A percentile compares a stretch with the other conserved stretches of the same genome.
phyloP scores from a whole-genome alignment of 2,113 vertebrate genomes.

The Apteryx mantelli region DNA sequence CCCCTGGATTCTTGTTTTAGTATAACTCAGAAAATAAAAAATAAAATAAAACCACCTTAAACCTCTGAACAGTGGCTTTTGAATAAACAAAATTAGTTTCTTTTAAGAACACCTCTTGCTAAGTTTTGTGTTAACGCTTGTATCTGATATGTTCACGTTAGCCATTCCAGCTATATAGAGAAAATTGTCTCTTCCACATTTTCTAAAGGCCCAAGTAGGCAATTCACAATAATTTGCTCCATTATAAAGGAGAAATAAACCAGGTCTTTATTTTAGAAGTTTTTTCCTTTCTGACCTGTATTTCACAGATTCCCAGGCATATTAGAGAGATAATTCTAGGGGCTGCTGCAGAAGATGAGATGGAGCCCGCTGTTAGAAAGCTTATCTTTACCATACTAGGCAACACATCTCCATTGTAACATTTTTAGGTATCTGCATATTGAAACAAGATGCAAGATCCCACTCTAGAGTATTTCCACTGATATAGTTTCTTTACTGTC shows the following conservation, averaged over 20 bases:
- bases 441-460: neutral
- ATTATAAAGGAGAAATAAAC: neutral
- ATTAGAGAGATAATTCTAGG: neutral
- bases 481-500: neutral
- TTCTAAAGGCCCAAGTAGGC: neutral
- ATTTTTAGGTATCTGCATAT: neutral
- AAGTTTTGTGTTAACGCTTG: neutral
- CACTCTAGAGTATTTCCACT: neutral
- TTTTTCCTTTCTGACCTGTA: neutral
- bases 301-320: neutral
- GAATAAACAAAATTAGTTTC: neutral
- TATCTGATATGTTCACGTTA: neutral
- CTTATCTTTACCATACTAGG: neutral
- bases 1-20: neutral
- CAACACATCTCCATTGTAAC: neutral
- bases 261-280: neutral
- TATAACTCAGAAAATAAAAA: neutral
- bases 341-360: neutral
- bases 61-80: neutral
- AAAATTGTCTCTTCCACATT: neutral
- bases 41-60: neutral
- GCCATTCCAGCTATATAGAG: neutral
- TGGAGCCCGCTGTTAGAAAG: neutral
- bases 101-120: neutral
- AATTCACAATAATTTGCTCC: neutral